Evolutionary conservation across 2,113 vertebrate genomes (phyloP).

Genomic region (Gadus chalcogrammus): DNA sequence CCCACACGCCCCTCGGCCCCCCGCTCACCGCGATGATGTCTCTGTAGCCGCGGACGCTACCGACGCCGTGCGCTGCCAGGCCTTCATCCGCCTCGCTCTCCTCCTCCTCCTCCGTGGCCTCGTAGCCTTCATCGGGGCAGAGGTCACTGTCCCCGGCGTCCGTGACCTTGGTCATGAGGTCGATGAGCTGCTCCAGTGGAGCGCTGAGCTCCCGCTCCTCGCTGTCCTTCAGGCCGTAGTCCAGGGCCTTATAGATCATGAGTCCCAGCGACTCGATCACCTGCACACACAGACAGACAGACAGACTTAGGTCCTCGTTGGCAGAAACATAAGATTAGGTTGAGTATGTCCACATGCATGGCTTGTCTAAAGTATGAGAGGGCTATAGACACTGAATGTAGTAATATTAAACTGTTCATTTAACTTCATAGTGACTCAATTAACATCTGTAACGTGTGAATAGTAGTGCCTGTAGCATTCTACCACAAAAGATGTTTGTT

Average conservation of each 20-base stretch:
- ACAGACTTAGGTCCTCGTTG: neutral
- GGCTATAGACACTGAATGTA: too few species aligned
- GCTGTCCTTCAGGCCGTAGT: slow-evolving; percentile 93
- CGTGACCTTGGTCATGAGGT: slow-evolving; percentile 86
- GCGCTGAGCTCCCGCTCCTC: slow-evolving; percentile 94
- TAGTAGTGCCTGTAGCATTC: too few species aligned
- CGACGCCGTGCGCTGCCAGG: slow-evolving; percentile 19
- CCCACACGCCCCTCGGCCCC: too few species aligned
- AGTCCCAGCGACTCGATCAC: slow-evolving; percentile 94
- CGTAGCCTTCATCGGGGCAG: slow-evolving; percentile 91
- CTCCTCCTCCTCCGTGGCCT: slow-evolving; percentile 88
- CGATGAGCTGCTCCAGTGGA: slow-evolving; percentile 90
- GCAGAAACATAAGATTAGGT: neutral
- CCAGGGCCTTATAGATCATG: slow-evolving; percentile 98
- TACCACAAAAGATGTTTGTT: neutral
- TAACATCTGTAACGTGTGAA: too few species aligned
- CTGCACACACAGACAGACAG: slow-evolving; percentile 56
- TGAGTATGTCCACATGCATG: too few species aligned
- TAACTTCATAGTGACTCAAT: too few species aligned
- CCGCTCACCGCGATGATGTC: slow-evolving; percentile 84
- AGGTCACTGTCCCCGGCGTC: slow-evolving; percentile 69
- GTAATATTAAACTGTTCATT: too few species aligned
- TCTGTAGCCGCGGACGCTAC: slow-evolving; percentile 75
- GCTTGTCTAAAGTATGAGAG: too few species aligned
- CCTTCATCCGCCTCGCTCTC: slow-evolving; percentile 70